Evolutionary conservation across 2,113 vertebrate species (phyloP), one percentile per base, ranked within the genome.

Genomic region (Carassius gibelio): DNA sequence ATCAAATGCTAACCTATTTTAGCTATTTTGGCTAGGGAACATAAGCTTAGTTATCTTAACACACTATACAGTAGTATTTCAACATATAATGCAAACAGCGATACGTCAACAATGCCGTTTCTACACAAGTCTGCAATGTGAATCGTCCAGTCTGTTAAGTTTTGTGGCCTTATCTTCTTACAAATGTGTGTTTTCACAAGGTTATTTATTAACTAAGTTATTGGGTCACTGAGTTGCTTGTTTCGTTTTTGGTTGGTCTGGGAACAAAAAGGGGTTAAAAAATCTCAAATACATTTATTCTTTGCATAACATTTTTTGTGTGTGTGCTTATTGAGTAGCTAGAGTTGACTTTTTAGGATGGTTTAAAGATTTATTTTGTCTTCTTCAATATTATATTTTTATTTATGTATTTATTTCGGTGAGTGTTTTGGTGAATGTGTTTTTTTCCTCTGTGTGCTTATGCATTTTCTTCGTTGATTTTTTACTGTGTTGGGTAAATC

Each of bases 161-260:
- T 93, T 86, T 69, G 93, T 94, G 92, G 93, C 93, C 94, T 94
- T 94, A 93, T 91, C 91, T 92, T 85, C 85, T 87, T 84, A 72
- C 66, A 75, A 75, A 79, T 75, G 79, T 69, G 34, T 38, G 3
- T 75, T 84, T 75, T 87, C 4, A 62, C 23, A 42, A 81, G 86
- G 89, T 85, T 88, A 68, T 66, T 83, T 78, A 64, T 81, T 61
- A 81, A 84, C 3, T 88, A 1, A 62, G 87, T 83, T 87, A 84
- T 77, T 62, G 82, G 72, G 80, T 88, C 69, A 84, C 55, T 78
- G 57, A 78, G 34, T 81, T 88, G 74, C 17, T 81, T 61, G 84
- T 38, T 79, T 79, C 3, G 38, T 69, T 87, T 45, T 75, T 45
- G 34, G 15, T 55, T 21, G 66, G 75, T 81, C 45, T 50, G 30